Percentiles rank a stretch among this genome's conserved stretches.
Conservation (phyloP, 2,113 vertebrate species). For the Nansenia antarctica region DNA sequence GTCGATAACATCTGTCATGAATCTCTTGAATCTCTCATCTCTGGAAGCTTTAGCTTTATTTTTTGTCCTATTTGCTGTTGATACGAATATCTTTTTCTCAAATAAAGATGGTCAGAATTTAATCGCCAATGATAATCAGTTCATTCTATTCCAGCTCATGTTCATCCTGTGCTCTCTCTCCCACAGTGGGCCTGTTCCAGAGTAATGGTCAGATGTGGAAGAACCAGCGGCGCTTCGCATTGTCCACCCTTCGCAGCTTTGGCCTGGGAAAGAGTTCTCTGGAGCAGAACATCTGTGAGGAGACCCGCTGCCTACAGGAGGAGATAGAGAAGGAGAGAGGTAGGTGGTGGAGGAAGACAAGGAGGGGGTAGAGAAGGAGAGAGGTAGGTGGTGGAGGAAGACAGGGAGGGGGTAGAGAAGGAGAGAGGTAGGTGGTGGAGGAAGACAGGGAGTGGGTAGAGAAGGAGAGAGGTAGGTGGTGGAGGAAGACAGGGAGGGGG, state of each 20-base stretch:
- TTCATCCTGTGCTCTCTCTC: not conserved
- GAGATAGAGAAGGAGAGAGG: conserved; percentile 74
- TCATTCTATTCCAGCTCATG: too few relatives aligned
- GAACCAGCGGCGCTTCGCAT: conserved; percentile 77
- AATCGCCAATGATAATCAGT: too few relatives aligned
- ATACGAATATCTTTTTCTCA: too few relatives aligned
- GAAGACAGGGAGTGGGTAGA: not conserved
- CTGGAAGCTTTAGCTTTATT: too few relatives aligned
- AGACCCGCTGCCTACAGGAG: conserved; percentile 71
- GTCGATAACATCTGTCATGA: too few relatives aligned
- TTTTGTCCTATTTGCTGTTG: too few relatives aligned
- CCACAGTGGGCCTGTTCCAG: conserved; percentile 65
- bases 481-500: too few relatives aligned
- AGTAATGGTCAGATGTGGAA: conserved; percentile 77
- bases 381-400: not conserved
- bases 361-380: not conserved
- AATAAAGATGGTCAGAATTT: too few relatives aligned
- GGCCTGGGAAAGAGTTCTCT: conserved; percentile 73
- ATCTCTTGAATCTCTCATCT: too few relatives aligned
- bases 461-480: not conserved
- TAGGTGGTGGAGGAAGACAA: conserved; percentile 31
- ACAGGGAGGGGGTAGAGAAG: conserved; percentile 64
- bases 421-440: conserved; percentile 70
- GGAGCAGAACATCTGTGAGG: conserved; percentile 81
- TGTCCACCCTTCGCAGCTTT: conserved; percentile 77